Percentiles rank a stretch among this genome's conserved stretches.
Conservation (phyloP, 64 coral and sea anemone genomes). For the Platygyra sinensis region DNA sequence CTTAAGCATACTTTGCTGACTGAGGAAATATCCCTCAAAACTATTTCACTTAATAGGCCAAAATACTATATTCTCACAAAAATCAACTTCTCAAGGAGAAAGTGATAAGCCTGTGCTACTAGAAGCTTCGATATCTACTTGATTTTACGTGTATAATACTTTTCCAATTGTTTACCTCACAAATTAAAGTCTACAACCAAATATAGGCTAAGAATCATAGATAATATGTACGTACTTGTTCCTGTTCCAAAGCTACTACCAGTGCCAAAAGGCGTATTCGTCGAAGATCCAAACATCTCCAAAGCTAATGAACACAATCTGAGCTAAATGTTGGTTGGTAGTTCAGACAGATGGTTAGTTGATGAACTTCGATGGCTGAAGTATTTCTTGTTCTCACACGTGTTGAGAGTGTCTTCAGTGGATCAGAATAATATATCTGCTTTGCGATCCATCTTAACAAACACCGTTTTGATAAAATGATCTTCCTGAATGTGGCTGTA, state of each 20-base stretch:
- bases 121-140: too few species aligned
- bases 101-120: too few species aligned
- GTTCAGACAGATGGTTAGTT: background rate
- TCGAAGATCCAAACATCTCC: conserved; percentile 24
- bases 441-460: background rate
- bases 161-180: too few species aligned
- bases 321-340: background rate
- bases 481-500: background rate
- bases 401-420: background rate
- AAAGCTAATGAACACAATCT: background rate
- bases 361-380: background rate
- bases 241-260: conserved; percentile 31
- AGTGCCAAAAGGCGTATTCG: conserved; percentile 42
- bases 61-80: too few species aligned
- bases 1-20: too few species aligned
- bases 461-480: background rate
- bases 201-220: too few species aligned
- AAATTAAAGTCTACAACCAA: too few species aligned
- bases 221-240: conserved; percentile 9
- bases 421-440: background rate
- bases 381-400: too few species aligned
- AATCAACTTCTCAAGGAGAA: too few species aligned
- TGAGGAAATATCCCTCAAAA: too few species aligned
- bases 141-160: too few species aligned
- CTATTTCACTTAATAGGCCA: too few species aligned